phyloP scores from a whole-genome alignment of 1,140 invertebrate genomes.

The Drosophila varians region DNA sequence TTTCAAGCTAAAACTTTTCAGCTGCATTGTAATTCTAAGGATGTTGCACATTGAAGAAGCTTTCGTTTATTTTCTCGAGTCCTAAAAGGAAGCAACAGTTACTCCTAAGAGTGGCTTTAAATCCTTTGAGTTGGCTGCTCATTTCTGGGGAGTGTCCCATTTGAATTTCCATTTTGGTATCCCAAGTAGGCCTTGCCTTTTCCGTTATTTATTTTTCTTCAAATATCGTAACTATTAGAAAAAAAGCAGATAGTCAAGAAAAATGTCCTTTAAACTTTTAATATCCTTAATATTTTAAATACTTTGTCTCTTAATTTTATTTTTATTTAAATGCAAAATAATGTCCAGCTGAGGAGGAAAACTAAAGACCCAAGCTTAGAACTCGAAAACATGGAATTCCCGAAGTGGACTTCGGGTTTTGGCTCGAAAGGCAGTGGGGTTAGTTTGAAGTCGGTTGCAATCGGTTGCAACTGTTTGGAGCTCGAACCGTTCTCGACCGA shows the following conservation, averaged over 20 bases:
- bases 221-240: too few species aligned
- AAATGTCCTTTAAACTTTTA: too few species aligned
- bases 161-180: too few species aligned
- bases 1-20: constrained; percentile 31
- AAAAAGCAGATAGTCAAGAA: neutral
- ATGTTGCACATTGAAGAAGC: constrained; percentile 34
- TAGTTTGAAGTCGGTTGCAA: constrained; percentile 27
- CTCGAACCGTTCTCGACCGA: constrained; percentile 40
- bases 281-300: neutral
- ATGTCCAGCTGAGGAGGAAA: neutral
- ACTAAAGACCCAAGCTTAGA: constrained; percentile 3
- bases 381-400: constrained; percentile 58
- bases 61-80: constrained; percentile 8
- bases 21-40: constrained; percentile 31
- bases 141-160: neutral
- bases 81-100: constrained; percentile 32
- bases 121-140: neutral
- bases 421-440: constrained; percentile 9
- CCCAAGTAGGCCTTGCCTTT: too few species aligned
- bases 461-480: constrained; percentile 6
- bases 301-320: too few species aligned
- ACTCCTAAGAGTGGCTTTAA: constrained; percentile 2
- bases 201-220: too few species aligned
- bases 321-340: neutral
- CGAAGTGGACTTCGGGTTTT: constrained; percentile 5